phyloP scores from a whole-genome alignment of 2,113 vertebrate genomes.

The Catharus minimus region DNA sequence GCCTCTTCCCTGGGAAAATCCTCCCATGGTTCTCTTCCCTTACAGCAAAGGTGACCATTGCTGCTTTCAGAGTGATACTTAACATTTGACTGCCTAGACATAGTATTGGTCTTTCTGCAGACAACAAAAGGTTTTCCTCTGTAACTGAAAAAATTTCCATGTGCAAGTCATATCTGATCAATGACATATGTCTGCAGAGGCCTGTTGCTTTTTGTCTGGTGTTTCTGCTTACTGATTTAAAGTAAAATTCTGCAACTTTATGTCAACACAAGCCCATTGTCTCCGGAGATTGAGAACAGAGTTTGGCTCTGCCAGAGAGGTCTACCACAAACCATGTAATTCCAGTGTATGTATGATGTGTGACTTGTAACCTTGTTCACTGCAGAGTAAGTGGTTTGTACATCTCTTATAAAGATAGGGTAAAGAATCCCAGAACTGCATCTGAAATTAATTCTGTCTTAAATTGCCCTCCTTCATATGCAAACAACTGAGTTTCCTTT shows the following conservation, averaged over 20 bases:
- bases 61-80: background rate
- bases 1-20: background rate
- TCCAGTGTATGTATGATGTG: conserved; percentile 7
- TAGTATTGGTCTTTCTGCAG: background rate
- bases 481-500: conserved; percentile 22
- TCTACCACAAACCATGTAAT: conserved; percentile 52
- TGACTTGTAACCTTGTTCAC: conserved; percentile 29
- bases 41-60: background rate
- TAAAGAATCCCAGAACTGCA: conserved; percentile 24
- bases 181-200: background rate
- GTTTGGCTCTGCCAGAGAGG: background rate
- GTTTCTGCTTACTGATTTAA: background rate
- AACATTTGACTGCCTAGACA: conserved; percentile 4
- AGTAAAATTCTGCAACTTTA: conserved; percentile 20
- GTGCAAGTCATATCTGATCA: conserved; percentile 44
- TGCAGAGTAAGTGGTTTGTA: conserved; percentile 33
- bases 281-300: background rate
- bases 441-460: conserved; percentile 23
- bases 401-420: background rate
- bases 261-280: conserved; percentile 13
- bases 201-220: background rate
- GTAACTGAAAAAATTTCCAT: conserved; percentile 5
- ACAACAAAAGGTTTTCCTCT: background rate
- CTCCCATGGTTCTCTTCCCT: background rate
- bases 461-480: conserved; percentile 21